phyloP scores from a whole-genome alignment of 2,797 vertebrate species.

The Myotis planiceps region DNA sequence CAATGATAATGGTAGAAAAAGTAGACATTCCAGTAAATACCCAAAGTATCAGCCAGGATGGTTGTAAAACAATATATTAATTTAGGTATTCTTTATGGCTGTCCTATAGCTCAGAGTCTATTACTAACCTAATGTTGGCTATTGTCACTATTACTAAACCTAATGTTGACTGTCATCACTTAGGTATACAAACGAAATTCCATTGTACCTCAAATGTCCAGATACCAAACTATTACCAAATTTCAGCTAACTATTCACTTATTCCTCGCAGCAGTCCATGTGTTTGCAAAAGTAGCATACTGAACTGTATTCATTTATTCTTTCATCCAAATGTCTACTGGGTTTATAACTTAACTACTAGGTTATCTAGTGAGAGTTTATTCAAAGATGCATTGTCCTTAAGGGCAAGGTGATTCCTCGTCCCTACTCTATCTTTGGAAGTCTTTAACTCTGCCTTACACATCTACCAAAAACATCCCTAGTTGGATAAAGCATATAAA shows the following conservation, averaged over 20 bases:
- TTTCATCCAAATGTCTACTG: conserved; percentile 19
- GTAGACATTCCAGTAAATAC: neutral
- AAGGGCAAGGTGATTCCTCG: neutral
- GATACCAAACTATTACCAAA: conserved; percentile 21
- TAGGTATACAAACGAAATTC: neutral
- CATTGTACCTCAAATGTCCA: neutral
- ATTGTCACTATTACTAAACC: neutral
- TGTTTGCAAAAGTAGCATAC: neutral
- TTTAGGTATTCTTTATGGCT: neutral
- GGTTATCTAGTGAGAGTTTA: neutral
- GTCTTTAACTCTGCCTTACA: neutral
- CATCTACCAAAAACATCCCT: neutral
- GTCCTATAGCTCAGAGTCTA: neutral
- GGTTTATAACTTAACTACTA: neutral
- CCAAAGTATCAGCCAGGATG: neutral
- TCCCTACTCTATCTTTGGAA: neutral
- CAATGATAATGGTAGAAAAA: neutral
- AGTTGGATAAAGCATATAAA: neutral
- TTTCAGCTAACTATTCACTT: neutral
- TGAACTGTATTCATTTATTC: neutral
- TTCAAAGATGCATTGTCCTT: neutral
- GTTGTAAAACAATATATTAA: neutral
- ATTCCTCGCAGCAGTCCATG: neutral
- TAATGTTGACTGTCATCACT: neutral
- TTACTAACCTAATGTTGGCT: neutral